Conservation (phyloP, 2,888 invertebrate genomes). For the Aphidoletes aphidimyza region DNA sequence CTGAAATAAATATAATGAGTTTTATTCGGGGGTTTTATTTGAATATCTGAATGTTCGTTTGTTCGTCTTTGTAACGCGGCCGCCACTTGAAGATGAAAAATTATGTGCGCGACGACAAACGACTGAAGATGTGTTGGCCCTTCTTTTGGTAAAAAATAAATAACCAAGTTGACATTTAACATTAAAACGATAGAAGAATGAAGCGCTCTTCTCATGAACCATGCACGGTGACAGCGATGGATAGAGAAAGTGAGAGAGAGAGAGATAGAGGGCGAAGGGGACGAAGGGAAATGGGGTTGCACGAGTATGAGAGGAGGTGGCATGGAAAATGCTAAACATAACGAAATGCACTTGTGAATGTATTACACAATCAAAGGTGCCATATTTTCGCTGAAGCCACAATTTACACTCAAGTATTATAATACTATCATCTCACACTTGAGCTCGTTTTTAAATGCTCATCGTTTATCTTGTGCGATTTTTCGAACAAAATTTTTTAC, state of each 20-base stretch:
- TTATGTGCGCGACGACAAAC: slow-evolving; percentile 41
- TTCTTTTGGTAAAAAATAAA: slow-evolving; percentile 38
- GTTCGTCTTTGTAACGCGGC: background rate
- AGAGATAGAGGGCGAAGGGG: no score
- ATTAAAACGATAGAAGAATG: slow-evolving; percentile 34
- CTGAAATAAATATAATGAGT: slow-evolving; percentile 26
- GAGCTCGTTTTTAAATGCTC: no score
- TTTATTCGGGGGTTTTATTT: background rate
- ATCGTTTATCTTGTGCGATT: no score
- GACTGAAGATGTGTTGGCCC: slow-evolving; percentile 13
- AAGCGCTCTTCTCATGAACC: background rate
- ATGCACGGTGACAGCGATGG: background rate
- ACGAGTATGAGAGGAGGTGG: no score
- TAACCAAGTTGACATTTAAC: slow-evolving; percentile 39
- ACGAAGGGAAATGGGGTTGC: no score
- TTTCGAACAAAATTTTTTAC: no score
- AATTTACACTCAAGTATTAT: slow-evolving; percentile 9
- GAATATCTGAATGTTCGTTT: background rate
- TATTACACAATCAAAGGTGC: slow-evolving; percentile 28
- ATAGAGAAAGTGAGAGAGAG: no score
- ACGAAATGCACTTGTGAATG: background rate
- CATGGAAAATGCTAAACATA: background rate
- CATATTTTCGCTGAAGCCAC: background rate
- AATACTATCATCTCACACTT: no score
- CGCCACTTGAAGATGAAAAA: slow-evolving; percentile 42